These are phyloP conservation scores for Cyclargus thomasi DNA, from an alignment of 1,140 invertebrate genomes.

Conservation along the genomic window DNA sequence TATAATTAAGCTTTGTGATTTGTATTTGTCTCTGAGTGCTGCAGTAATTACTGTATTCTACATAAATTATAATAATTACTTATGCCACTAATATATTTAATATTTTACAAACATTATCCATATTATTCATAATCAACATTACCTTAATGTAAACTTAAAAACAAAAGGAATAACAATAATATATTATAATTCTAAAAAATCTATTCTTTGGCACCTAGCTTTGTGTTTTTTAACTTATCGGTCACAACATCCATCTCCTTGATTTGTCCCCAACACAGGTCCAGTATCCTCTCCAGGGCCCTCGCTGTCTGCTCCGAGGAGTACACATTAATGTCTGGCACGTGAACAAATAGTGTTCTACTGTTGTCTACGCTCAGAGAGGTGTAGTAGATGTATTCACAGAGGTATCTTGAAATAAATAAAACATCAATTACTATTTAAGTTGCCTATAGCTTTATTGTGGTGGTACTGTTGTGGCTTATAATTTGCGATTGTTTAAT, in stretches of 20 bases:
- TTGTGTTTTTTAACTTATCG: conserved; percentile 32
- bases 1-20: too few species aligned
- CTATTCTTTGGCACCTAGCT: conserved; percentile 15
- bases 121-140: too few species aligned
- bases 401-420: conserved; percentile 76
- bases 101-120: too few species aligned
- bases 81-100: too few species aligned
- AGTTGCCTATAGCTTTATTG: too few species aligned
- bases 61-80: too few species aligned
- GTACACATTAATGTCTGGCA: conserved; percentile 76
- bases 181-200: too few species aligned
- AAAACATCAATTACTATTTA: too few species aligned
- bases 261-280: conserved; percentile 58
- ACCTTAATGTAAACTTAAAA: background rate
- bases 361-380: conserved; percentile 76
- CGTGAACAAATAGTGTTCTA: conserved; percentile 80
- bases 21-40: too few species aligned
- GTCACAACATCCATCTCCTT: conserved; percentile 30
- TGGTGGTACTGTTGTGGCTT: too few species aligned
- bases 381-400: conserved; percentile 82
- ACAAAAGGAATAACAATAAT: background rate
- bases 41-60: too few species aligned
- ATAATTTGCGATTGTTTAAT: too few species aligned
- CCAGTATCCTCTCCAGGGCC: conserved; percentile 76
- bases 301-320: conserved; percentile 71